These are phyloP conservation scores for Sisyra nigra DNA, from an alignment of 2,888 invertebrate species.

Conservation along the genomic window DNA sequence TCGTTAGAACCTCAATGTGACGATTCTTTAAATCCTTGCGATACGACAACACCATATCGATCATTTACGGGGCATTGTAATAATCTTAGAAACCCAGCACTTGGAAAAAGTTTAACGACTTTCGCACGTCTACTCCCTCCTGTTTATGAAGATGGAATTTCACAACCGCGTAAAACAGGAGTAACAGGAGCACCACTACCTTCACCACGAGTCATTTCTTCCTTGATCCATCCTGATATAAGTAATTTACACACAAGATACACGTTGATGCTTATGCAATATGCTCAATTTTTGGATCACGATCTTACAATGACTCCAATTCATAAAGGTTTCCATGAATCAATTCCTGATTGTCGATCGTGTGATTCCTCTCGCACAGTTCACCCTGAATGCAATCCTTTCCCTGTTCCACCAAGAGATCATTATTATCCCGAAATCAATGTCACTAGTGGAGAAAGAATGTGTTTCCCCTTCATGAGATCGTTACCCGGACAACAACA, in stretches of 20 bases:
- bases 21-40: constrained; percentile 51
- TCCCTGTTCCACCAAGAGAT: constrained; percentile 76
- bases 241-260: constrained; percentile 78
- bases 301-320: constrained; percentile 90
- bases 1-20: constrained; percentile 55
- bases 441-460: constrained; percentile 61
- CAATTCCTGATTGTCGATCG: constrained; percentile 75
- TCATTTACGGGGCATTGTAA: constrained; percentile 76
- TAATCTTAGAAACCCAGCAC: constrained; percentile 64
- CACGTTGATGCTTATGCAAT: constrained; percentile 89
- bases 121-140: constrained; percentile 74
- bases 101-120: constrained; percentile 71
- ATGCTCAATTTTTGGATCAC: constrained; percentile 86
- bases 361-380: constrained; percentile 79
- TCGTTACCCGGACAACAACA: constrained; percentile 83
- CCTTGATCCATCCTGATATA: constrained; percentile 80
- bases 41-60: constrained; percentile 51
- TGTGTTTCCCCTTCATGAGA: constrained; percentile 90
- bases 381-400: constrained; percentile 88
- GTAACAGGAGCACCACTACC: constrained; percentile 65
- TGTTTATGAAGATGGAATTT: constrained; percentile 77
- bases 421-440: constrained; percentile 81
- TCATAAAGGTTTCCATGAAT: constrained; percentile 77
- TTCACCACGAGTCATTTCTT: constrained; percentile 72
- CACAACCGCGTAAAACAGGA: constrained; percentile 57